Base-by-base conservation (phyloP, 2,888 invertebrate genomes). In the Galeopsomyia nigrocyanea region DNA sequence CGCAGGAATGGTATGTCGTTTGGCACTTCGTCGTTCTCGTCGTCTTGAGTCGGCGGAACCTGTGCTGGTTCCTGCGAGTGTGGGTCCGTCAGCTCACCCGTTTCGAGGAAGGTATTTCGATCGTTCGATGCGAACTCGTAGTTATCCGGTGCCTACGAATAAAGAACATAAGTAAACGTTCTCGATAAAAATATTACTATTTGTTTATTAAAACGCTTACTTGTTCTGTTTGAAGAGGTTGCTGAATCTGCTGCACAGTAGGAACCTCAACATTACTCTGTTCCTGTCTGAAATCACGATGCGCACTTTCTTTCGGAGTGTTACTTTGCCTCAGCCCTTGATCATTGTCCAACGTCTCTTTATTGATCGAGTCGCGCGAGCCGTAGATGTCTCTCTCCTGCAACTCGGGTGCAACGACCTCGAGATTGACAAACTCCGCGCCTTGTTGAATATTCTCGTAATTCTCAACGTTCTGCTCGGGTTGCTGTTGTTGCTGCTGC, bases 61-160 rank as follows among this genome's bases (percentile, higher is more conserved):
- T 81, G 77, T 55, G 85, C 84, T 64, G 84, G 84, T 19, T 85
- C 85, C 57, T 83, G 83, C 13, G 74, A 74, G 77, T 86, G 86
- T 5, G 84, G 82, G 75, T 86, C 87, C 3, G 86, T 86, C n/a
- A 87, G 71, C 67, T 87, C 86, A 0, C 87, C 87, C 3, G 87
- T 87, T 70, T 87, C 87, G 50, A 87, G 77, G 68, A 87, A 87
- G 10, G 87, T 87, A 53, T 87, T 87, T 63, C 87, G 77, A 57
- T 87, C 87, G 60, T 85, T 87, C 3, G 86, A 86, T 3, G 86
- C 85, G 26, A 86, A 86, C 68, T 86, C 86, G 50, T 86, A 86
- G 72, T 86, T 86, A 53, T 85, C 85, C 3, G 84, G 83, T 2
- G 79, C 77, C 79, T 82, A 78, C 17, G 68, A 72, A 61, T 39